A percentile compares a stretch with the other conserved stretches of the same genome.
Evolutionary conservation across 2,888 invertebrate species (phyloP).

Genomic region (Heteromyza rotundicornis): DNA sequence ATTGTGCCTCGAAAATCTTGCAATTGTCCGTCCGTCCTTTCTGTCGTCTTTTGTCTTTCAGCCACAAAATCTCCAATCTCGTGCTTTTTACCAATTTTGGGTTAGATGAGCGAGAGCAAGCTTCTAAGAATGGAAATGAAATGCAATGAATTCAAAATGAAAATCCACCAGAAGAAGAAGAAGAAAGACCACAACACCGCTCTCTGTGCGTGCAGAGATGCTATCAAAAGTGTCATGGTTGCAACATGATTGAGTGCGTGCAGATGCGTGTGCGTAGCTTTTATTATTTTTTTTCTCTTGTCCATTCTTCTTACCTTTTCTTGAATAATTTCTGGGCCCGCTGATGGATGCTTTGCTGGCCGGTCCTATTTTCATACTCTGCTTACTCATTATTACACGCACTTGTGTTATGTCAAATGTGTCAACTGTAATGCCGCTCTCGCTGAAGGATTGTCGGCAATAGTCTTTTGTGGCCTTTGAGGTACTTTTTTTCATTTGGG

Average conservation of each 20-base stretch:
- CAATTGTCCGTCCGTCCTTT: too few species aligned
- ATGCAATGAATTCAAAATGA: too few species aligned
- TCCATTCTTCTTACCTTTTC: not conserved
- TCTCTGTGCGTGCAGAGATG: not conserved
- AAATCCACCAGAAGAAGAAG: too few species aligned
- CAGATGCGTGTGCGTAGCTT: not conserved
- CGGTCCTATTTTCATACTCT: too few species aligned
- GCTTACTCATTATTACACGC: conserved; percentile 5
- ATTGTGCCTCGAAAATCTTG: too few species aligned
- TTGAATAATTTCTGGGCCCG: too few species aligned
- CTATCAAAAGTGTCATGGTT: conserved; percentile 6
- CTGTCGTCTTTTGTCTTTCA: not conserved
- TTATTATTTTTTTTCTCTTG: not conserved
- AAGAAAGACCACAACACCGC: not conserved
- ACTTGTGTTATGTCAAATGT: conserved; percentile 17
- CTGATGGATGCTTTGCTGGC: not conserved
- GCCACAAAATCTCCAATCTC: not conserved
- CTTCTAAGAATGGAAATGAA: not conserved
- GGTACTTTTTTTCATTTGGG: not conserved
- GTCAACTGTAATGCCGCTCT: conserved; percentile 13
- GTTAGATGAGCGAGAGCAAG: too few species aligned
- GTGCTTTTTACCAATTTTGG: too few species aligned
- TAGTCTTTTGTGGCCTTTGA: not conserved
- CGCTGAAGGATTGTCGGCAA: conserved; percentile 2
- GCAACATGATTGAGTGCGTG: not conserved